Conservation (phyloP, 92 coral and sea anemone species). For the Galaxea fascicularis region DNA sequence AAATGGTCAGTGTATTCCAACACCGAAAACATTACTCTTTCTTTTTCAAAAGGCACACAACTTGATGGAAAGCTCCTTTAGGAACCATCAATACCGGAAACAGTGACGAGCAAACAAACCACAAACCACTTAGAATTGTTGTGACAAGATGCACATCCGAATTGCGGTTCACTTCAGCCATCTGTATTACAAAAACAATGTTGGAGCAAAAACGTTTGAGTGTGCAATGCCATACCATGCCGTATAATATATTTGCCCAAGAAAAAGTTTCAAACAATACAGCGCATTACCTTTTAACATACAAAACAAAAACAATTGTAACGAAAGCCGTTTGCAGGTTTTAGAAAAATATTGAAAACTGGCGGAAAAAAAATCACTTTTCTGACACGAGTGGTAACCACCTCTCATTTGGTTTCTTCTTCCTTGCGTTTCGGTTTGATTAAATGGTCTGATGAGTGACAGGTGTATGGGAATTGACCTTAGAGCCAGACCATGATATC, state of each 20-base stretch:
- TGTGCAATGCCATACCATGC: neutral
- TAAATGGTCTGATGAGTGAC: no score
- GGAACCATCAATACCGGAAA: constrained; percentile 32
- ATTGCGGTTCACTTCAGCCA: neutral
- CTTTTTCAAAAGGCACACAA: neutral
- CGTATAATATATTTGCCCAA: neutral
- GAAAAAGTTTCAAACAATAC: neutral
- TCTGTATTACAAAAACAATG: neutral
- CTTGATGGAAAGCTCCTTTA: constrained; percentile 11
- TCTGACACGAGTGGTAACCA: no score
- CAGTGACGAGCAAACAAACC: neutral
- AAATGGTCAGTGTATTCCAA: neutral
- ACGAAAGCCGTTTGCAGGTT: no score
- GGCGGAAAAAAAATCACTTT: no score
- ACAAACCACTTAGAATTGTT: neutral
- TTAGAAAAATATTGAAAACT: no score
- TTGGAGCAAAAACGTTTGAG: no score
- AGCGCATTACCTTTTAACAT: no score
- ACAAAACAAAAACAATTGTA: no score
- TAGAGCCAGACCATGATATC: no score
- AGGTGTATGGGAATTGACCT: no score
- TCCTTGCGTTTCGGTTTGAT: no score
- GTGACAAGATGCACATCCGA: neutral
- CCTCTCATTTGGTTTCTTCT: no score
- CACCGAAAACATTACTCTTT: neutral